Base-by-base conservation (phyloP, 2,797 vertebrate genomes). In the Taeniopygia guttata region DNA sequence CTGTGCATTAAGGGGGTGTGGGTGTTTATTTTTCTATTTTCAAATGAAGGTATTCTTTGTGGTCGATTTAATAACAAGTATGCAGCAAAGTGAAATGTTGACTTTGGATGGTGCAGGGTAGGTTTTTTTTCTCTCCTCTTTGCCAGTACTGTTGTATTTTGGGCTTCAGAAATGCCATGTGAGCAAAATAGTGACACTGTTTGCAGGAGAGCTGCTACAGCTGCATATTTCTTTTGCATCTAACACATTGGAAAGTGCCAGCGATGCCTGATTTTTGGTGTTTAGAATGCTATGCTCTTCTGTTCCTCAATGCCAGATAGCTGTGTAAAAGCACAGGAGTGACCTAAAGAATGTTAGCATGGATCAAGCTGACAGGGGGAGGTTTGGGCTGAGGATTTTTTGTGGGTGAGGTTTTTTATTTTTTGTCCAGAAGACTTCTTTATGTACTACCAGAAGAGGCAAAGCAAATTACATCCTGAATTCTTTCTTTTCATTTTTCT, bases 1-100 rank as follows among this genome's bases (percentile, higher is more conserved):
- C 92, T 90, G 77, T 73, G 55, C 74, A 56, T 96, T 95, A 95
- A 93, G 90, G 91, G 87, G 80, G 87, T 7, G 80, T 88, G 90
- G 89, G 91, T 87, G 94, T 93, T 95, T 94, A 89, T 95, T 90
- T 98, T 97, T 97, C 97, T 93, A 67, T 97, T 97, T 97, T 97
- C 97, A 97, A 96, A 98, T 98, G 98, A 99, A 98, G 98, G 98
- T 98, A 96, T 97, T 98, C 97, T 97, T 97, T 97, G 97, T 90
- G 97, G 97, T 92, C 91, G 20, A 80, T 58, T 91, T 95, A 95
- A 94, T 95, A 82, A 87, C 90, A 79, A 93, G 93, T 91, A 81
- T 84, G 91, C 89, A 92, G 93, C 94, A 90, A 95, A 79, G 97
- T 87, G 51, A 93, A 94, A 94, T 90, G 97, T 95, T 95, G 95